Percentiles rank a stretch among this genome's conserved stretches.
These are phyloP conservation scores for Petrosia ficiformis DNA, from an alignment of 37 sponge, comb jelly and placozoan genomes.

Conservation along the genomic window DNA sequence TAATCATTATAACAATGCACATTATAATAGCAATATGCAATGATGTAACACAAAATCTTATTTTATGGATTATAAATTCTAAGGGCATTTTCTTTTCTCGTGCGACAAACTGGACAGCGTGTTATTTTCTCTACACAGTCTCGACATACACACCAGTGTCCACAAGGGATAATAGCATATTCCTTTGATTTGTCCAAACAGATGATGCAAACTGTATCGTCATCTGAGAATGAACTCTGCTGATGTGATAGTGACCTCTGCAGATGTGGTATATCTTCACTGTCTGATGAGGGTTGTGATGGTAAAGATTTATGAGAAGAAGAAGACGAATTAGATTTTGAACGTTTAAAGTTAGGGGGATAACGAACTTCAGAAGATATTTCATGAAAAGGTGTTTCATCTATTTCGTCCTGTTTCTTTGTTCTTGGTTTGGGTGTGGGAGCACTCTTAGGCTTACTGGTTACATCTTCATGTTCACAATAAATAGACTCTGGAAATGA, in stretches of 20 bases:
- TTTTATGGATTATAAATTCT: no score
- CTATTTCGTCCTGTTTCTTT: background rate
- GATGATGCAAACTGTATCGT: constrained; percentile 29
- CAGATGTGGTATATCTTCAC: background rate
- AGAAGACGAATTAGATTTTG: background rate
- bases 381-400: no score
- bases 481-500: background rate
- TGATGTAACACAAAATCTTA: no score
- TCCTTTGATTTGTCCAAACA: constrained; percentile 51
- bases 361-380: no score
- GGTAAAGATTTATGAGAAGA: background rate
- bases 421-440: background rate
- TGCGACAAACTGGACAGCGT: constrained; percentile 35
- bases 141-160: constrained; percentile 62
- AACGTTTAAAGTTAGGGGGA: background rate
- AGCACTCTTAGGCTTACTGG: background rate
- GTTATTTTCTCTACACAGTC: constrained; percentile 34
- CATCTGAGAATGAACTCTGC: background rate
- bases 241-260: background rate
- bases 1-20: no score
- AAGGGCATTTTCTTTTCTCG: constrained; percentile 1
- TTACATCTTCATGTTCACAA: background rate
- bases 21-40: no score
- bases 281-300: background rate
- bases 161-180: constrained; percentile 54